Conservation (phyloP, 2,113 vertebrate species). For the Mesitornis unicolor region DNA sequence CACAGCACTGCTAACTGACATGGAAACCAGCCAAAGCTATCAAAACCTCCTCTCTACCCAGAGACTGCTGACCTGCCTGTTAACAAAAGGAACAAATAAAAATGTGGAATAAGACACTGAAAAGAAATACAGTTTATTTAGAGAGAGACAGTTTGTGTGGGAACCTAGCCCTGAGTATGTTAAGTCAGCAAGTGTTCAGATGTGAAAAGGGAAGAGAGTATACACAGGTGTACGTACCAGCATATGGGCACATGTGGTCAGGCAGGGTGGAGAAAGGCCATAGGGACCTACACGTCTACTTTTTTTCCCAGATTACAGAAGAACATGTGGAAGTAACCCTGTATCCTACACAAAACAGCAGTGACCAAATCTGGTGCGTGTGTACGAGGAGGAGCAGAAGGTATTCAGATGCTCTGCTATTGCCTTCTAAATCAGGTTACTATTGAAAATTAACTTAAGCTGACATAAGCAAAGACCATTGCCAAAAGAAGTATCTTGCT, state of each 20-base stretch:
- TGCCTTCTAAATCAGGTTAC: neutral
- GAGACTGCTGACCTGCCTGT: neutral
- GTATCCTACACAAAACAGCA: neutral
- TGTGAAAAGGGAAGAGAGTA: neutral
- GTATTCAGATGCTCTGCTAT: neutral
- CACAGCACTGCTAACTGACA: neutral
- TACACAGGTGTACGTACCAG: neutral
- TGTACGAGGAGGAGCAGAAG: neutral
- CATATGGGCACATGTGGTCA: neutral
- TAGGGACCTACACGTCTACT: neutral
- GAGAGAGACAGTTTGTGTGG: neutral
- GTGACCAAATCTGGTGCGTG: fast-evolving
- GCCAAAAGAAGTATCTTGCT: neutral
- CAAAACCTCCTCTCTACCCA: neutral
- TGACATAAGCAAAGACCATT: neutral
- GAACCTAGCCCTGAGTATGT: neutral
- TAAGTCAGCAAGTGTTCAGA: neutral
- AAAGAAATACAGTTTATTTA: neutral
- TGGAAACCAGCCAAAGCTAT: neutral
- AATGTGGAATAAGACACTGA: neutral
- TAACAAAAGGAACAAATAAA: neutral
- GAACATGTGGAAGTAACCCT: neutral
- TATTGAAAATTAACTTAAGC: neutral
- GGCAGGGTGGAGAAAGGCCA: neutral
- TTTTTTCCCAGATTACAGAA: neutral